Conservation (phyloP, 2,888 invertebrate genomes). For the Hemithea aestivaria region DNA sequence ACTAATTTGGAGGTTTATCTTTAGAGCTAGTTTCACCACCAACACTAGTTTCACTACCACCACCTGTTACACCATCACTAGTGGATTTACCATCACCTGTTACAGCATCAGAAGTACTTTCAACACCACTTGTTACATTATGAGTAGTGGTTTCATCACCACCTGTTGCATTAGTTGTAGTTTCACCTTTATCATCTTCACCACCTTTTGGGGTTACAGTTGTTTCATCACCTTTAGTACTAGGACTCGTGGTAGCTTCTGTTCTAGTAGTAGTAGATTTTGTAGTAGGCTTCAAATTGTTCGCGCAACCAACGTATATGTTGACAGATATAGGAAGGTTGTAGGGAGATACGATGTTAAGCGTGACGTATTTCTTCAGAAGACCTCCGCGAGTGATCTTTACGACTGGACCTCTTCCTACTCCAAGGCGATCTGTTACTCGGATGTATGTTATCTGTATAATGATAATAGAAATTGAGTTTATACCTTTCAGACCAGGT, state of each 20-base stretch:
- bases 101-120: too few species aligned
- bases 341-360: conserved; percentile 45
- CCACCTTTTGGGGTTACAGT: background rate
- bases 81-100: too few species aligned
- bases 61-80: too few species aligned
- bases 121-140: too few species aligned
- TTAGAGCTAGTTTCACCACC: too few species aligned
- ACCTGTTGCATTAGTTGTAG: background rate
- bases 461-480: too few species aligned
- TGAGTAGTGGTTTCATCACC: background rate
- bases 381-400: conserved; percentile 54
- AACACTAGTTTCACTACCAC: too few species aligned
- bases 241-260: background rate
- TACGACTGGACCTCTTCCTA: conserved; percentile 43
- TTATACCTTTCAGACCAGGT: too few species aligned
- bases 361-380: conserved; percentile 40
- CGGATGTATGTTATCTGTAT: conserved; percentile 62
- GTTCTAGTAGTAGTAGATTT: conserved; percentile 8
- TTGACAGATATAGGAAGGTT: conserved; percentile 56
- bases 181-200: background rate
- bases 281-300: conserved; percentile 26
- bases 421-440: conserved; percentile 54
- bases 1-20: too few species aligned
- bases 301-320: conserved; percentile 57
- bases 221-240: background rate